Conservation (phyloP, 2,888 invertebrate species). For the Coelinius sp. region DNA sequence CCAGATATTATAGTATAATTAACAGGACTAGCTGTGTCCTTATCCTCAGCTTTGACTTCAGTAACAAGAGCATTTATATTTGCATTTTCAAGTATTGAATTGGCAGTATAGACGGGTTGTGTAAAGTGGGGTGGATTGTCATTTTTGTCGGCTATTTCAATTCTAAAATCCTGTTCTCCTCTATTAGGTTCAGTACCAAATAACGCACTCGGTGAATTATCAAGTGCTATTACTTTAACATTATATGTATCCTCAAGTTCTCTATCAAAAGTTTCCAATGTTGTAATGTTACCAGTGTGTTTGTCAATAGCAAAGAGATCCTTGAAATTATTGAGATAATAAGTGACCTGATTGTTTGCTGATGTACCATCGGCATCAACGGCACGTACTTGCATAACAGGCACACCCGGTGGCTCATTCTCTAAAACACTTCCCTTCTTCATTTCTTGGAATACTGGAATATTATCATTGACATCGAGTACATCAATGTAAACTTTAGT, state of each 20-base stretch:
- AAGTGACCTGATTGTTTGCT: constrained; percentile 84
- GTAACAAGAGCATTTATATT: constrained; percentile 87
- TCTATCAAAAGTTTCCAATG: constrained; percentile 86
- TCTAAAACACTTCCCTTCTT: constrained; percentile 87
- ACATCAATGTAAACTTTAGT: constrained; percentile 84
- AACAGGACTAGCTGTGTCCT: constrained; percentile 89
- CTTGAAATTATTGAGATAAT: constrained; percentile 79
- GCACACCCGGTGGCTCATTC: constrained; percentile 86
- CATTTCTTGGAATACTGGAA: constrained; percentile 87
- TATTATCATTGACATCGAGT: constrained; percentile 92
- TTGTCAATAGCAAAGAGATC: constrained; percentile 88
- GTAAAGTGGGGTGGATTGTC: constrained; percentile 94
- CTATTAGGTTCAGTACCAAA: constrained; percentile 80
- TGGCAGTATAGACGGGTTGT: constrained; percentile 81
- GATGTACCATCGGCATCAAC: constrained; percentile 89
- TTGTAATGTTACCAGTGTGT: constrained; percentile 90
- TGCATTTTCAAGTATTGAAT: constrained; percentile 85
- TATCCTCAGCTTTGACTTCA: constrained; percentile 89
- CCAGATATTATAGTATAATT: constrained; percentile 90
- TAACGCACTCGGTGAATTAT: constrained; percentile 89
- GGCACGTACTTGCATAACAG: constrained; percentile 89
- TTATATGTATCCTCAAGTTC: constrained; percentile 89
- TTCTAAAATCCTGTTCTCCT: constrained; percentile 86
- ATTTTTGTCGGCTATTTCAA: constrained; percentile 95
- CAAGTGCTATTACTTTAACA: constrained; percentile 91